Evolutionary conservation across 2,797 vertebrate species (phyloP).

Genomic region (Acanthurus tractus): DNA sequence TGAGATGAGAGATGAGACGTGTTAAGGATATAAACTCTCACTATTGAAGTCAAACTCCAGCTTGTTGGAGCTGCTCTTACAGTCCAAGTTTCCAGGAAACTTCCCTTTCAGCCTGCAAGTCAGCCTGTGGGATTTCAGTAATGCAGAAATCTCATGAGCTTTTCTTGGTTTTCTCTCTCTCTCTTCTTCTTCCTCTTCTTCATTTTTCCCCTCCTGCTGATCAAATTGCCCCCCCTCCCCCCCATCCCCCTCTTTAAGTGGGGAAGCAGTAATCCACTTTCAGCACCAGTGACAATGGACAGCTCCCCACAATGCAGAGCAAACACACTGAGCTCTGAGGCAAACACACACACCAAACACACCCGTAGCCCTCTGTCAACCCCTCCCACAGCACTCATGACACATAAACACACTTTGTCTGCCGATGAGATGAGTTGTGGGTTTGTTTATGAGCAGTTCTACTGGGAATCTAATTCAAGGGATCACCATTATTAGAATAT

Average conservation of each 20-base stretch:
- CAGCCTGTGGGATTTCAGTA: constrained; percentile 32
- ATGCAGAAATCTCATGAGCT: constrained; percentile 51
- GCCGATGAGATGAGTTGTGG: constrained; percentile 1
- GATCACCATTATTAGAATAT: neutral
- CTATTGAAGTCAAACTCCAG: constrained; percentile 13
- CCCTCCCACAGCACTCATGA: constrained; percentile 46
- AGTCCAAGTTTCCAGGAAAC: constrained; percentile 62
- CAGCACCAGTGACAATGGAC: constrained; percentile 78
- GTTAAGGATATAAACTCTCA: constrained; percentile 34
- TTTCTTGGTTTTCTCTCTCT: constrained; percentile 28
- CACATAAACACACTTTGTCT: constrained; percentile 21
- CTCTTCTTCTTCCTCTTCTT: constrained; percentile 9
- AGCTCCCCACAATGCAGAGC: constrained; percentile 68
- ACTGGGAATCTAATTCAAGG: neutral
- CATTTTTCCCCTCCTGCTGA: constrained; percentile 44
- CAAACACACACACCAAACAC: constrained; percentile 20
- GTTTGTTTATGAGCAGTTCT: neutral
- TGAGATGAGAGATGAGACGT: constrained; percentile 24
- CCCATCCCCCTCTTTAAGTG: constrained; percentile 34
- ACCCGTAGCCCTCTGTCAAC: constrained; percentile 41
- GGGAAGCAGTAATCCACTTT: constrained; percentile 73
- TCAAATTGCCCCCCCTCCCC: constrained; percentile 31
- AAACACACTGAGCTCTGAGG: constrained; percentile 41
- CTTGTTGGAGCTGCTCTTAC: constrained; percentile 42
- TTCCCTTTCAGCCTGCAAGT: constrained; percentile 39